Base-by-base conservation (phyloP, 1,140 invertebrate species). In the Andrena cerasifolii region DNA sequence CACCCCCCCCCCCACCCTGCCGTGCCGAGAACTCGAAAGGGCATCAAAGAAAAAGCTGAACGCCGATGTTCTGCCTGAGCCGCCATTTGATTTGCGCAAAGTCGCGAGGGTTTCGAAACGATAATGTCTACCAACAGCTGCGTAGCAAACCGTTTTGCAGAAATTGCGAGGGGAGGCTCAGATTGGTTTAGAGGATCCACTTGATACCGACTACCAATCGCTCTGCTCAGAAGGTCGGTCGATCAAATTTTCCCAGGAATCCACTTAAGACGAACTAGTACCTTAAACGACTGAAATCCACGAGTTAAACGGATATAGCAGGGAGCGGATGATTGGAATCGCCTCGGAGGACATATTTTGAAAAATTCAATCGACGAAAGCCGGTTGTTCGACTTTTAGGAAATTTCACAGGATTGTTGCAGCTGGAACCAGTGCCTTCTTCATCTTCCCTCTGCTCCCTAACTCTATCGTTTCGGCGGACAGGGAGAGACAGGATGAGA, bases 21-120 rank as follows among this genome's bases (percentile, higher is more conserved):
- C n/a, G n/a, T n/a, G n/a, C n/a, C 28, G 70, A 85, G 79, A 80
- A 78, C 85, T 86, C 71, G 85, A 77, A 83, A 82, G 75, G 79
- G 82, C 87, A 88, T 88, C 87, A 88, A 88, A 88, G 87, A 82
- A 85, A 83, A 85, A 83, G 65, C 81, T 59, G 71, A 86, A 77
- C 82, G 74, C 63, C 67, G 47, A 66, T 49, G 56, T 75, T 76
- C 49, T 51, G 62, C 56, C 59, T 33, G 67, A 49, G 72, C 73
- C 70, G 74, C 80, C 80, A 76, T 87, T 87, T 87, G 85, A 87
- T 87, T 86, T 85, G 85, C 85, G 73, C 79, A 51, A 78, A 82
- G 82, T 85, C 72, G 70, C 54, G 70, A 71, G 68, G 71, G 66
- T 71, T 31, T 73, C 66, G 36, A 61, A 84, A 79, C 79, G 82